Percentiles rank a stretch among this genome's conserved stretches.
Conservation (phyloP, 35 echinoderm and acorn worm species). For the Diadema setosum region DNA sequence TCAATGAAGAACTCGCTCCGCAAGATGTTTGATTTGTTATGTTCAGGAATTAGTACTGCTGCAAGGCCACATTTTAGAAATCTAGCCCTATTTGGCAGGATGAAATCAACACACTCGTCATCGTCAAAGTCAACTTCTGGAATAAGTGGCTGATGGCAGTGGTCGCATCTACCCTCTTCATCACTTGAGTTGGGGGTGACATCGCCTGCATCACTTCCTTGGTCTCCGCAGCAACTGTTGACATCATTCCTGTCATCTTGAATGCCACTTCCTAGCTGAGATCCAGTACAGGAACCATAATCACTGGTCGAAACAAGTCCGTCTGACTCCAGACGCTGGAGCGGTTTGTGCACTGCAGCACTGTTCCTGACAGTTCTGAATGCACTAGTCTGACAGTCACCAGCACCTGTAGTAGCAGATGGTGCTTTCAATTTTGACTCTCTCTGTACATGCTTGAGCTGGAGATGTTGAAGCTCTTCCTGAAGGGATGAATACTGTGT, state of each 20-base stretch:
- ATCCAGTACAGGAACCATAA: conserved; percentile 77
- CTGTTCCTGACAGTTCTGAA: background rate
- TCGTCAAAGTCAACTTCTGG: conserved; percentile 66
- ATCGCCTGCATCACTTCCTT: conserved; percentile 67
- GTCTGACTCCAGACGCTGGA: conserved; percentile 31
- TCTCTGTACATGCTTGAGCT: conserved; percentile 8
- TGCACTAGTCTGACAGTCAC: background rate
- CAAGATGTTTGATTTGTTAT: conserved; percentile 75
- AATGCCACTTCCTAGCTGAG: conserved; percentile 22
- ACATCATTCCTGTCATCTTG: background rate
- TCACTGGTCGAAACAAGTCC: conserved; percentile 77
- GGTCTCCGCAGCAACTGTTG: conserved; percentile 78
- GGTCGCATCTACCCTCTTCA: conserved; percentile 45
- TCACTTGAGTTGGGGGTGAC: background rate
- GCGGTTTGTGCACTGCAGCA: background rate
- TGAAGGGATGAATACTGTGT: conserved; percentile 5
- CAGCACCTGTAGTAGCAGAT: background rate
- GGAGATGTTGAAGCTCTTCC: conserved; percentile 36
- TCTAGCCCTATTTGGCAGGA: conserved; percentile 72
- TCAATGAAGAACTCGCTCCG: conserved; percentile 67
- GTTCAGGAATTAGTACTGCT: conserved; percentile 83
- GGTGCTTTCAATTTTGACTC: no score
- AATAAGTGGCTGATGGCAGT: conserved; percentile 32
- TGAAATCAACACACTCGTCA: conserved; percentile 27
- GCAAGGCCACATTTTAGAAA: conserved; percentile 55